These are phyloP conservation scores for Forbesichthys agassizii DNA, from an alignment of 2,113 vertebrate genomes.

Conservation along the genomic window DNA sequence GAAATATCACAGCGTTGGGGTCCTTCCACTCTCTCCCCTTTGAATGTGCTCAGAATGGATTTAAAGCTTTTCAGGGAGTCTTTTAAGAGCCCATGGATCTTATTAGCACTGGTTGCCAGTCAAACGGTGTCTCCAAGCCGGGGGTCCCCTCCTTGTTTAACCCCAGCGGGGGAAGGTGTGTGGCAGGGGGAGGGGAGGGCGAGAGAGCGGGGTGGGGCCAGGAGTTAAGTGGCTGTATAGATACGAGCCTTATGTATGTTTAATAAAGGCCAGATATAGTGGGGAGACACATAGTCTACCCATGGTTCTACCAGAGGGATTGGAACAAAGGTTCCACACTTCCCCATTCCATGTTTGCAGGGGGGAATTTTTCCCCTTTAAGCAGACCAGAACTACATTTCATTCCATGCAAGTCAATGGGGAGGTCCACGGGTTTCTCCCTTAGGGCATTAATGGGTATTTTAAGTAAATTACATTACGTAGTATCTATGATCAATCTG, in stretches of 20 bases:
- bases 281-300: background rate
- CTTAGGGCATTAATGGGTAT: too few species aligned
- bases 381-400: too few species aligned
- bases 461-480: too few species aligned
- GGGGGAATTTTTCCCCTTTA: too few species aligned
- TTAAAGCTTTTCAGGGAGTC: constrained; percentile 86
- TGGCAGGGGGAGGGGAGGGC: constrained; percentile 47
- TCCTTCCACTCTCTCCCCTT: constrained; percentile 78
- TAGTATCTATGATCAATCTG: too few species aligned
- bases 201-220: background rate
- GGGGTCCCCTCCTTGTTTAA: constrained; percentile 78
- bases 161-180: constrained; percentile 63
- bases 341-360: too few species aligned
- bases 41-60: constrained; percentile 90
- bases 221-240: background rate
- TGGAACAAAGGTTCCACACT: too few species aligned
- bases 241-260: background rate
- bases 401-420: too few species aligned
- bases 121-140: constrained; percentile 79
- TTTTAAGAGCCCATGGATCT: constrained; percentile 86
- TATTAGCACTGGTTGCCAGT: constrained; percentile 90
- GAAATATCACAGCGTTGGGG: constrained; percentile 79
- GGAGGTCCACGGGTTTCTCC: too few species aligned
- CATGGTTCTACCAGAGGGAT: too few species aligned
- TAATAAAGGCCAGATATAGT: background rate